Evolutionary conservation across 2,888 invertebrate species (phyloP).

Genomic region (Philereme vetulata): DNA sequence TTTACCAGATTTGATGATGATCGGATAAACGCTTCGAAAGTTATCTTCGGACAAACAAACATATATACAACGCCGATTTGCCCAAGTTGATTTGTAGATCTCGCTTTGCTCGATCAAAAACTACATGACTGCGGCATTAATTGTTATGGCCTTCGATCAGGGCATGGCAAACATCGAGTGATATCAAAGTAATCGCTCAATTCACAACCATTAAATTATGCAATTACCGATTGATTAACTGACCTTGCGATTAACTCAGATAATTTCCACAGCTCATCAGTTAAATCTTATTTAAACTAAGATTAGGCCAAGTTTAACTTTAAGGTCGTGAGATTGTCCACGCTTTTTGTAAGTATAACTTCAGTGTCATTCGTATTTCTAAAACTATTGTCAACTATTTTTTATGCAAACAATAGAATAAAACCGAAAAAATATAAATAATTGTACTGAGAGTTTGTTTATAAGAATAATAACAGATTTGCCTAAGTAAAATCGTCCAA

Average conservation of each 20-base stretch:
- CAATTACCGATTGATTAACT: slow-evolving; percentile 24
- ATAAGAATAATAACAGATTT: too few relatives aligned
- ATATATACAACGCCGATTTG: too few relatives aligned
- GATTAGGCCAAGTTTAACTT: slow-evolving; percentile 60
- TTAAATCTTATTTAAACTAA: slow-evolving; percentile 43
- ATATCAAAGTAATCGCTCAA: background rate
- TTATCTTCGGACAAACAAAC: too few relatives aligned
- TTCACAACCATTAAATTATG: slow-evolving; percentile 21
- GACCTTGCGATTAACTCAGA: slow-evolving; percentile 23
- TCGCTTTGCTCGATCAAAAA: too few relatives aligned
- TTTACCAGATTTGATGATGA: too few relatives aligned
- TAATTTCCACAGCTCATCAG: slow-evolving; percentile 44
- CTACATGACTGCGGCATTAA: too few relatives aligned
- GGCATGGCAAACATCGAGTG: background rate
- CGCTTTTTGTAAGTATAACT: slow-evolving; percentile 36
- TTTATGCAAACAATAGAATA: background rate
- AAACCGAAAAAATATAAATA: too few relatives aligned
- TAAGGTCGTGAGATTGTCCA: slow-evolving; percentile 62
- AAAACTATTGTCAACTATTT: slow-evolving; percentile 33
- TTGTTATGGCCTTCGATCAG: background rate
- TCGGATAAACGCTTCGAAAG: too few relatives aligned
- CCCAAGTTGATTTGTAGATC: too few relatives aligned
- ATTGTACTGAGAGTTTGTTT: too few relatives aligned
- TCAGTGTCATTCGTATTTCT: slow-evolving; percentile 36
- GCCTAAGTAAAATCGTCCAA: too few relatives aligned